Percentiles rank a stretch among this genome's conserved stretches.
These are phyloP conservation scores for Dryoscopus gambensis DNA, from an alignment of 2,113 vertebrate genomes.

Conservation along the genomic window DNA sequence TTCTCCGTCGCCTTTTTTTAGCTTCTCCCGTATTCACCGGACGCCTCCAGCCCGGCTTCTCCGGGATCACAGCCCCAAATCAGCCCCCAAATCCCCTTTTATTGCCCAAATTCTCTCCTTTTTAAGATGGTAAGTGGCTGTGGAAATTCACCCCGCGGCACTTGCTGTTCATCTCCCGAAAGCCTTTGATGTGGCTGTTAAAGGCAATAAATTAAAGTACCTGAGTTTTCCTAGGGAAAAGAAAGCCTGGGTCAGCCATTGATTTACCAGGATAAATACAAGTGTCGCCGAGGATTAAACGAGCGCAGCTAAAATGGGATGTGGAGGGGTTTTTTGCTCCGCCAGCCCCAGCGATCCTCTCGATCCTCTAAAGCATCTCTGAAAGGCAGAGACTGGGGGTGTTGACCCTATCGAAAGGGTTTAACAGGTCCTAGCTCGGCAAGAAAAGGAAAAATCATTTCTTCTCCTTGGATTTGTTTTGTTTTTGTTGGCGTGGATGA, in stretches of 20 bases:
- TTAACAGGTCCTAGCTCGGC: neutral
- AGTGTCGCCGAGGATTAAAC: neutral
- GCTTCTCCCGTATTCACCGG: neutral
- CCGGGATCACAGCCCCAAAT: neutral
- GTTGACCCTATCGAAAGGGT: neutral
- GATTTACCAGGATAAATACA: neutral
- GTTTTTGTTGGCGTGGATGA: no score
- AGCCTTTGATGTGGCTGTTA: slow-evolving; percentile 23
- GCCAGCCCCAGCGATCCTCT: neutral
- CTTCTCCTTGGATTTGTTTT: neutral
- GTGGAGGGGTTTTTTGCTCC: neutral
- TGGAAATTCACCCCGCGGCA: slow-evolving; percentile 9
- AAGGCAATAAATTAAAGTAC: slow-evolving; percentile 44
- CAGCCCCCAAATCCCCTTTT: neutral
- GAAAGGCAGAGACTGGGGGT: neutral
- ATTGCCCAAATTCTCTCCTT: neutral
- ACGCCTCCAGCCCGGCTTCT: neutral
- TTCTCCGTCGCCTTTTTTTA: neutral
- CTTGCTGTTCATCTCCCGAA: neutral
- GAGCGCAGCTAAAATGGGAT: neutral
- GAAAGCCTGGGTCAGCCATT: neutral
- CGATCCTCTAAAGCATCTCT: neutral
- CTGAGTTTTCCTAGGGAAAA: neutral
- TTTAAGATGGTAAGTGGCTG: neutral
- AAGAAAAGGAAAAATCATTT: neutral